Conservation (phyloP, 2,113 vertebrate genomes). For the Hippocampus barbouri region DNA sequence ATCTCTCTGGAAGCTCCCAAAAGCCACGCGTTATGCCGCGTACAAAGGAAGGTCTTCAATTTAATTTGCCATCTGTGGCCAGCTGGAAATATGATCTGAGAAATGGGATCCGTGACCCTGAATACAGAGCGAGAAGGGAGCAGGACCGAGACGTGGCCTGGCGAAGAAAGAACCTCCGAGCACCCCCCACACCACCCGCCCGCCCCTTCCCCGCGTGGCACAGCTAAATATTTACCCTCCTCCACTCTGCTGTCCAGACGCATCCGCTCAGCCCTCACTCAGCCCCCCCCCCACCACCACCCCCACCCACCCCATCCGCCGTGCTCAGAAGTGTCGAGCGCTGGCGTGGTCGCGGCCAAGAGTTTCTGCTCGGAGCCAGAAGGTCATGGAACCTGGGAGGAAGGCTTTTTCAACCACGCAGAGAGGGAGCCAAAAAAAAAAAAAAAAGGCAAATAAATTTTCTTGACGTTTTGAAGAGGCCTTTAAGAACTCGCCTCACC, state of each 20-base stretch:
- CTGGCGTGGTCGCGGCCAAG: constrained; percentile 61
- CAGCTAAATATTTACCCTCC: constrained; percentile 75
- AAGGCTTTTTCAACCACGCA: constrained; percentile 45
- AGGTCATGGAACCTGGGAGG: constrained; percentile 64
- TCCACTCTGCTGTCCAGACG: constrained; percentile 65
- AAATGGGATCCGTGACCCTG: constrained; percentile 82
- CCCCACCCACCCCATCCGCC: constrained; percentile 37
- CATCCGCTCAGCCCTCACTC: constrained; percentile 51
- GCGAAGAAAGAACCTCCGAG: constrained; percentile 38
- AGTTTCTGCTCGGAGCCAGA: constrained; percentile 59
- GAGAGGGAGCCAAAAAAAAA: background rate
- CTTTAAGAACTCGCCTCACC: constrained; percentile 54
- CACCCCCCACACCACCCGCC: background rate
- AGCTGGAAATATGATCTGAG: constrained; percentile 77
- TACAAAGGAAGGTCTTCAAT: constrained; percentile 71
- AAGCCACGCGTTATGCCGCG: constrained; percentile 52
- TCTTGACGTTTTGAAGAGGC: constrained; percentile 51
- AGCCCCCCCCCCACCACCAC: constrained; percentile 35
- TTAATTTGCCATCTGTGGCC: constrained; percentile 75
- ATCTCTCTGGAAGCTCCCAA: constrained; percentile 32
- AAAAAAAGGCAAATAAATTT: constrained; percentile 42
- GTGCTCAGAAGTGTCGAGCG: constrained; percentile 40
- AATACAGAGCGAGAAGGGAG: constrained; percentile 69
- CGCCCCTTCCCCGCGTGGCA: constrained; percentile 57
- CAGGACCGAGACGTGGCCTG: constrained; percentile 50